Evolutionary conservation across 2,797 vertebrate species (phyloP), one percentile per base, ranked within the genome.

Genomic region (Acridotheres tristis): DNA sequence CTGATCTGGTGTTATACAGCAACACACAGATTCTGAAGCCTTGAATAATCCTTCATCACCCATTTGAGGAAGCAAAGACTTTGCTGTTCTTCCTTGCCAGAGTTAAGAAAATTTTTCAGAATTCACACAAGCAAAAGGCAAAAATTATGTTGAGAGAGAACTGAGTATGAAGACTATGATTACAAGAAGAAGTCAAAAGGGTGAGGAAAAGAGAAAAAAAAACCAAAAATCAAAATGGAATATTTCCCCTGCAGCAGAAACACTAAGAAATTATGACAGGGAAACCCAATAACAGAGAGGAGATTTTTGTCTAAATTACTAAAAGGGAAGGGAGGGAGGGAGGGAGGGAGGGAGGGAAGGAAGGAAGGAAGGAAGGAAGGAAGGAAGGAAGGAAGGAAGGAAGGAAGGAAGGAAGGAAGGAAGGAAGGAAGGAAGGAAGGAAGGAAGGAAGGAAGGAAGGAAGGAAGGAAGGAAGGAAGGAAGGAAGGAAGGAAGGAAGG

Each of bases 271-370:
- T 6, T n/a, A 10, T 40, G 16, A 55, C 13, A 47, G 16, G 42
- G 18, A 45, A 71, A 36, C 8, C 2, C 0, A 3, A 15, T 38
- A 62, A n/a, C 7, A 38, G 6, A 47, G 45, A 38, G 21, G 7
- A 61, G 17, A 45, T 54, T 54, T 54, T 54, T 26, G 7, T 53
- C n/a, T 36, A 45, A 17, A 10, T 34, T 13, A 67, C 17, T 14
- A 25, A 25, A 48, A 20, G 38, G 17, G 26, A 68, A 50, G 47
- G 22, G 23, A 47, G 47, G 22, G 26, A 26, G 19, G 45, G 9
- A 45, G 45, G 45, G 21, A 45, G 43, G 43, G 19, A 45, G 45
- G 45, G 9, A 45, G 19, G 40, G 40, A 42, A 5, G 38, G 38
- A 38, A 38, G 34, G 34, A 16, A 17, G 51, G 47, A 54, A n/a